Conservation (phyloP, 2,797 vertebrate species). For the Clamator glandarius region DNA sequence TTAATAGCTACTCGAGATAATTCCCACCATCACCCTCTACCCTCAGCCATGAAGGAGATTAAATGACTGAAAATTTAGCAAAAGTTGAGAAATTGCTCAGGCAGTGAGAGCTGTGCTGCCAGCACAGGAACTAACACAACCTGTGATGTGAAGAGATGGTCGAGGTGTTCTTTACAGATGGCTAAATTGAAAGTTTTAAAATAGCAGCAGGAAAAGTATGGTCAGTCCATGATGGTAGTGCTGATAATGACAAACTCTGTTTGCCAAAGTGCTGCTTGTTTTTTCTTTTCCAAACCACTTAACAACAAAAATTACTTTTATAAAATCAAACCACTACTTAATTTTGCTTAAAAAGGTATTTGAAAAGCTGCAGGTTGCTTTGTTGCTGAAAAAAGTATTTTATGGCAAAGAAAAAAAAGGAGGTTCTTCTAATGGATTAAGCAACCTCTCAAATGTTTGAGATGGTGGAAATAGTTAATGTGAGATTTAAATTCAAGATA, state of each 20-base stretch:
- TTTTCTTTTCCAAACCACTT: neutral
- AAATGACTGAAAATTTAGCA: neutral
- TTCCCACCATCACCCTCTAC: neutral
- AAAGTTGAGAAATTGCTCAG: neutral
- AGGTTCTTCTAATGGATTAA: neutral
- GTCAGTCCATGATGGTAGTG: neutral
- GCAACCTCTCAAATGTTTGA: neutral
- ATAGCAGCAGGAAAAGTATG: neutral
- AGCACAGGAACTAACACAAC: neutral
- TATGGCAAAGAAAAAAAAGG: neutral
- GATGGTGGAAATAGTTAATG: neutral
- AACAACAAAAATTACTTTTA: neutral
- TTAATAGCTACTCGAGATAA: neutral
- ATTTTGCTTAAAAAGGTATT: neutral
- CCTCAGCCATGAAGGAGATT: neutral
- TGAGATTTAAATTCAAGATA: neutral
- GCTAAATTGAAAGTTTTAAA: neutral
- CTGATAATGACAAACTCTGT: neutral
- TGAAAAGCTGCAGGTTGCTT: neutral
- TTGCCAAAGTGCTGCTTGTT: neutral
- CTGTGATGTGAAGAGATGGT: neutral
- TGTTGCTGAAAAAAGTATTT: neutral
- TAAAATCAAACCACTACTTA: neutral
- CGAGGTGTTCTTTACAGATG: neutral
- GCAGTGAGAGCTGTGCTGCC: neutral